phyloP scores from a whole-genome alignment of 2,113 vertebrate species.

The Arvicanthis niloticus region DNA sequence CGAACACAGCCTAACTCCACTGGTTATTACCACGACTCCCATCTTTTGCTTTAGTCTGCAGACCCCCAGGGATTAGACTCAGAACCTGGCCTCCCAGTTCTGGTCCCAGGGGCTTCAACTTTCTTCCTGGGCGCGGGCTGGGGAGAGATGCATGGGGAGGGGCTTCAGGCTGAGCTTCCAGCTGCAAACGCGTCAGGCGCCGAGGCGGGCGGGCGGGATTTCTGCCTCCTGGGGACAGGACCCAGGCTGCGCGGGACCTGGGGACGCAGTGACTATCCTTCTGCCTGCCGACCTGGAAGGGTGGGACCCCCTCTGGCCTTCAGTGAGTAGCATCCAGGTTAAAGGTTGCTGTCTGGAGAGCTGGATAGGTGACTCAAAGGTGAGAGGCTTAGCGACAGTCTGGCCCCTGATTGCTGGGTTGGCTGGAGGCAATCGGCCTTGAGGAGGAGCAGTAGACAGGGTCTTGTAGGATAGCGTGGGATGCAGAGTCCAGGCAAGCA shows the following conservation, averaged over 20 bases:
- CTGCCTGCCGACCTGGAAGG: slow-evolving; percentile 21
- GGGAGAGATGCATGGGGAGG: slow-evolving; percentile 69
- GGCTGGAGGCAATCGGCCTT: background rate
- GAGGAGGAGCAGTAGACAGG: background rate
- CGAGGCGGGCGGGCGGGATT: slow-evolving; percentile 70
- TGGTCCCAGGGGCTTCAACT: background rate
- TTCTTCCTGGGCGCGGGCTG: background rate
- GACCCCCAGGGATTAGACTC: background rate
- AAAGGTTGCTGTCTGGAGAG: background rate
- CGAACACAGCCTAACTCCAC: background rate
- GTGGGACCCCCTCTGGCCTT: slow-evolving; percentile 36
- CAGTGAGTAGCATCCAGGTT: slow-evolving; percentile 7
- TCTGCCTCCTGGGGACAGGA: slow-evolving; percentile 77
- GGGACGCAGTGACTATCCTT: slow-evolving; percentile 70
- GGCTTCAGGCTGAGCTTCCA: slow-evolving; percentile 52
- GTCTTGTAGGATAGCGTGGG: background rate
- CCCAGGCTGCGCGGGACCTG: slow-evolving; percentile 72
- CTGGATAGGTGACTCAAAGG: slow-evolving; percentile 1
- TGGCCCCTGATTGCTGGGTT: background rate
- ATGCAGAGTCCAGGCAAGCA: too few species aligned
- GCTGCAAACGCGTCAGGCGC: slow-evolving; percentile 80
- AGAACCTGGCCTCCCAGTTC: background rate
- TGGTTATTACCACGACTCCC: background rate
- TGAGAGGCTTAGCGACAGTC: slow-evolving; percentile 8
- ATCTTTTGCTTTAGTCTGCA: background rate